Conservation (phyloP, 2,113 vertebrate species). For the Cygnus buccinator region DNA sequence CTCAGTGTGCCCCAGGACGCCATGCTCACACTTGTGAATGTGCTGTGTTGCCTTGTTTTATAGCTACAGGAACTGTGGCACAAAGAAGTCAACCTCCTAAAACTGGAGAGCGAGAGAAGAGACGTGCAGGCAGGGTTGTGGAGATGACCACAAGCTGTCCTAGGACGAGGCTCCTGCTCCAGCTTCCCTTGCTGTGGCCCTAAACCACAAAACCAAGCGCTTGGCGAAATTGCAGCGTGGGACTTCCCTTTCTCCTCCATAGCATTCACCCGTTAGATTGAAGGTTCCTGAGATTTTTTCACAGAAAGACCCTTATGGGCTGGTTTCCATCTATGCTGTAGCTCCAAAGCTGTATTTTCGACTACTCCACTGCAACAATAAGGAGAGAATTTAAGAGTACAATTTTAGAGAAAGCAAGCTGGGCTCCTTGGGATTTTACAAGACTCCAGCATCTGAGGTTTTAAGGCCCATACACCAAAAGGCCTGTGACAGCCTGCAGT, state of each 20-base stretch:
- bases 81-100: background rate
- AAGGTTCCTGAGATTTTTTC: background rate
- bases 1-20: fast-evolving
- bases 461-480: background rate
- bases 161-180: background rate
- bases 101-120: background rate
- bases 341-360: background rate
- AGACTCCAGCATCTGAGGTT: background rate
- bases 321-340: background rate
- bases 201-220: background rate
- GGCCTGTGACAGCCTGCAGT: background rate
- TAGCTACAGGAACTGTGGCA: background rate
- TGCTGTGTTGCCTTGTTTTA: background rate
- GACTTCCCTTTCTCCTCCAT: background rate
- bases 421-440: background rate
- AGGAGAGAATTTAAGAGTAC: background rate
- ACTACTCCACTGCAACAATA: background rate
- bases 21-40: fast-evolving
- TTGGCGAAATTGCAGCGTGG: background rate
- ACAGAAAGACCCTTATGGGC: fast-evolving
- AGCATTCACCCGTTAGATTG: background rate
- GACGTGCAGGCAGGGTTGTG: background rate
- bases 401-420: background rate
- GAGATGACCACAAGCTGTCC: background rate
- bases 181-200: background rate